Evolutionary conservation across 2,888 invertebrate genomes (phyloP).

Genomic region (Ditylenchus weischeri): DNA sequence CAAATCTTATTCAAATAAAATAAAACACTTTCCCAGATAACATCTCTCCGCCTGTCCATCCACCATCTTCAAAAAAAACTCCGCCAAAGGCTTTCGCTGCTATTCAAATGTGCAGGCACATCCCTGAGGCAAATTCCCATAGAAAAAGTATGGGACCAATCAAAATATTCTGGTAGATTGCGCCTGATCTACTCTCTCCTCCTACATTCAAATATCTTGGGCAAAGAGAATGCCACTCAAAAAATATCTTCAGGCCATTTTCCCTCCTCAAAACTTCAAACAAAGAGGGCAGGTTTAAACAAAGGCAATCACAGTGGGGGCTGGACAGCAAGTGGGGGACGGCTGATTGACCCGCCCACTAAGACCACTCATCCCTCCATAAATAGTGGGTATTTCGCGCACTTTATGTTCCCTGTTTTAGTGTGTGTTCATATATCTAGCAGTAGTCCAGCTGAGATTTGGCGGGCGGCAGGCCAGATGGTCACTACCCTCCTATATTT

Average conservation of each 20-base stretch:
- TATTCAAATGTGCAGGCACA: no score
- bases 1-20: no score
- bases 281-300: background rate
- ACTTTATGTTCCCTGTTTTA: background rate
- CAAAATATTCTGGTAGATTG: no score
- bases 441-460: no score
- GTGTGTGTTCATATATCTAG: background rate
- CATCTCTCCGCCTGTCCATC: no score
- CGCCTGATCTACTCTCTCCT: no score
- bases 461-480: constrained; percentile 5
- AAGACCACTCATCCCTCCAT: background rate
- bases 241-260: constrained; percentile 1
- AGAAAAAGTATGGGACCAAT: no score
- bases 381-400: constrained; percentile 5
- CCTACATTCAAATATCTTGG: background rate
- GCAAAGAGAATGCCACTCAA: constrained; percentile 1
- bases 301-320: background rate
- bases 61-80: no score
- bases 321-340: background rate
- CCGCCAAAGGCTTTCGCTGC: no score
- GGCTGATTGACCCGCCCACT: constrained; percentile 1
- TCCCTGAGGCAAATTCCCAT: no score
- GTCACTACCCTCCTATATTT: background rate
- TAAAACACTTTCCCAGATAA: no score
- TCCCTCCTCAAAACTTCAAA: constrained; percentile 2